Conservation (phyloP, 2,888 invertebrate species). For the Miltochrista miniata region DNA sequence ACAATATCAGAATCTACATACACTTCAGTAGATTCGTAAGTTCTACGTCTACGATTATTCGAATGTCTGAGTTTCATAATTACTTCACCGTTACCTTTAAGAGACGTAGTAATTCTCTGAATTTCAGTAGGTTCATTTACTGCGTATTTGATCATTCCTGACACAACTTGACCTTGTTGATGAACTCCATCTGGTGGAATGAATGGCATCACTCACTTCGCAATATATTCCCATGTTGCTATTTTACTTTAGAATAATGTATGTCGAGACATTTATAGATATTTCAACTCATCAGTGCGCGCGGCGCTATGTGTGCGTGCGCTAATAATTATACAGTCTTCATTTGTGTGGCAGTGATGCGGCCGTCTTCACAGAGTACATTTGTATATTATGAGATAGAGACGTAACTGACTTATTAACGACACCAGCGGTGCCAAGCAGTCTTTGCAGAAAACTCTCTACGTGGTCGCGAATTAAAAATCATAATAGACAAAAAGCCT, state of each 20-base stretch:
- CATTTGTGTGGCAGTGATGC: no score
- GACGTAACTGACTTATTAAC: no score
- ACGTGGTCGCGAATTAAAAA: no score
- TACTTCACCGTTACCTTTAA: conserved; percentile 38
- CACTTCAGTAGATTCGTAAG: conserved; percentile 24
- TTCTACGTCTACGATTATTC: neutral
- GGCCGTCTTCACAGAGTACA: no score
- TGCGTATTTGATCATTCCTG: conserved; percentile 41
- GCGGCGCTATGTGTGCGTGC: no score
- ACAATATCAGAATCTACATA: conserved; percentile 34
- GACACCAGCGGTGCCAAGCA: no score
- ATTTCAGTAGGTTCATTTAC: conserved; percentile 36
- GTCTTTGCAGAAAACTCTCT: no score
- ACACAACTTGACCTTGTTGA: conserved; percentile 32
- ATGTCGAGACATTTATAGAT: no score
- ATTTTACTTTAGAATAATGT: neutral
- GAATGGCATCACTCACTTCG: conserved; percentile 41
- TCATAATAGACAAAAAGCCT: no score
- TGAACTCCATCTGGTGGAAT: conserved; percentile 37
- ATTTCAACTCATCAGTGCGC: no score
- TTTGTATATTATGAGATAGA: no score
- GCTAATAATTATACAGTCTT: no score
- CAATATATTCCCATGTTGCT: conserved; percentile 41
- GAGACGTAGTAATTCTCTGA: conserved; percentile 32
- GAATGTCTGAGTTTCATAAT: conserved; percentile 11